Evolutionary conservation across 1,140 invertebrate genomes (phyloP), one percentile per base, ranked within the genome.

Genomic region (Brachionus sp.): DNA sequence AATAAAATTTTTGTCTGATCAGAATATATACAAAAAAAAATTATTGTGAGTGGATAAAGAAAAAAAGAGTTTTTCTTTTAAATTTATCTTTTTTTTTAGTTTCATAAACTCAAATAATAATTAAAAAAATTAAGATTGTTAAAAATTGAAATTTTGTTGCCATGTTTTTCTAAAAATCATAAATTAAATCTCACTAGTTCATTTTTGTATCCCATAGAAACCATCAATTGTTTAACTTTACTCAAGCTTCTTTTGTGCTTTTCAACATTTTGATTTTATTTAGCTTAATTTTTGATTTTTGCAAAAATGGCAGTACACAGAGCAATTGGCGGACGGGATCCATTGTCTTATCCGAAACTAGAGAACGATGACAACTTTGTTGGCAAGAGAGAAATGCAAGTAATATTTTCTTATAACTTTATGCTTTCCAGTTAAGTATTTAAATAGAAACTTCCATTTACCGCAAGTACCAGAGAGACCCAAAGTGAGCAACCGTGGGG

Each of bases 401-500:
- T 87, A 85, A 84, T 68, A 70, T 64, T 2, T 12, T 12, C 0
- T 37, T 23, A 33, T 73, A 25, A 9, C 9, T 39, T 39, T 23
- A 12, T 86, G 68, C 12, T 39, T 53, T 33, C 68, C 23, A 6
- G 12, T 82, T 19, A 23, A 50, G 13, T 16, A n/a, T 50, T 50
- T 50, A 12, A n/a, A 29, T 70, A 83, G 66, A 84, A 80, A 84
- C 19, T 84, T 37, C 80, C 80, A 13, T 82, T 68, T 68, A 16
- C 57, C 0, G 19, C 25, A 35, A 66, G 16, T 23, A 70, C 66
- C n/a, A 23, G 50, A 16, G 57, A 66, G 33, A 57, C 62, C 19
- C 84, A 82, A 75, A 85, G 85, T 77, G 85, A 87, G 70, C 85
- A 88, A 57, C 89, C 89, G 19, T 89, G 88, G 88, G 85, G 86